Percentiles rank a stretch among this genome's conserved stretches.
phyloP scores from a whole-genome alignment of 1,140 invertebrate species.

The Papilio polytes region DNA sequence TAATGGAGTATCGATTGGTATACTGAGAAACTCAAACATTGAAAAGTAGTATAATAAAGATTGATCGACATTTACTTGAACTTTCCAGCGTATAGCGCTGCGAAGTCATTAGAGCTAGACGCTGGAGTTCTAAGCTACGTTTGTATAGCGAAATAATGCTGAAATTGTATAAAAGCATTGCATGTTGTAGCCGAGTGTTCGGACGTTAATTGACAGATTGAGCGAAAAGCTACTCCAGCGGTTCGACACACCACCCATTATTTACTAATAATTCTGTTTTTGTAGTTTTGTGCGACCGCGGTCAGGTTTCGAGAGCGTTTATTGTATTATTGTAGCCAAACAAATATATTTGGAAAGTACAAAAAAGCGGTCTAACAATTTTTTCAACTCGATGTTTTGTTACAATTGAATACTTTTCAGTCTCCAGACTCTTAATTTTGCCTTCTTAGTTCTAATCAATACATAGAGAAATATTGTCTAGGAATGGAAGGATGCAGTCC shows the following conservation, averaged over 20 bases:
- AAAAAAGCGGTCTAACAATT: neutral
- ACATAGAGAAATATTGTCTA: too few relatives aligned
- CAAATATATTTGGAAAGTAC: neutral
- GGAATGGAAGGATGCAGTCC: too few relatives aligned
- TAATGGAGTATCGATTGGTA: neutral
- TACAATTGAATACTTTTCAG: too few relatives aligned
- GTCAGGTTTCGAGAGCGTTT: constrained; percentile 11
- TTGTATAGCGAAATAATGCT: constrained; percentile 43
- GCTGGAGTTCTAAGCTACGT: constrained; percentile 38
- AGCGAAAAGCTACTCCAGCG: constrained; percentile 55
- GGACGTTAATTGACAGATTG: constrained; percentile 66
- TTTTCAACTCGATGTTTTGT: too few relatives aligned
- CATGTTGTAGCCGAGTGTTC: constrained; percentile 46
- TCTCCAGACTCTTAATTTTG: too few relatives aligned
- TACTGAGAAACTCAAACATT: constrained; percentile 6
- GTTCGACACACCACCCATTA: constrained; percentile 39
- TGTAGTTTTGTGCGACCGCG: neutral
- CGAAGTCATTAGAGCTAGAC: constrained; percentile 40
- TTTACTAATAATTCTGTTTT: constrained; percentile 28
- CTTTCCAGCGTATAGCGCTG: neutral
- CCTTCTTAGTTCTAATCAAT: too few relatives aligned
- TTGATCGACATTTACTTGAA: constrained; percentile 15
- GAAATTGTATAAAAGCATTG: constrained; percentile 51
- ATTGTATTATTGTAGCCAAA: neutral
- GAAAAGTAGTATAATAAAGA: constrained; percentile 17